These are phyloP conservation scores for Enteromius mattozi DNA, from an alignment of 2,797 vertebrate species.

Conservation along the genomic window DNA sequence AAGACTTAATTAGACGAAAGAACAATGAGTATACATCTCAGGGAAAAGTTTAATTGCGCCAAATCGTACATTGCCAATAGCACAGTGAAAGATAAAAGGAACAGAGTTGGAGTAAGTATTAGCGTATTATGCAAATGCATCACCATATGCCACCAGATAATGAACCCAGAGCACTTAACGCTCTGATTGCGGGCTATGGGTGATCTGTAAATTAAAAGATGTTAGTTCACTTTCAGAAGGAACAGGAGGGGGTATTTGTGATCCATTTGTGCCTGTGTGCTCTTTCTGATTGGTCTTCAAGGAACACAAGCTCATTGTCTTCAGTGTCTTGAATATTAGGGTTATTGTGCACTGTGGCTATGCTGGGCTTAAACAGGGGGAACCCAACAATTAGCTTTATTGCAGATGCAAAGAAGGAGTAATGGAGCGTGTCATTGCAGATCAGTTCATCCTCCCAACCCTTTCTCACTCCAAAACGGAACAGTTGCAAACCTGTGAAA, in stretches of 20 bases:
- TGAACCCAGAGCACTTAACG: slow-evolving; percentile 72
- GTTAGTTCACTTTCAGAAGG: slow-evolving; percentile 58
- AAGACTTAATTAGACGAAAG: slow-evolving; percentile 55
- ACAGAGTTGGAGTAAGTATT: slow-evolving; percentile 58
- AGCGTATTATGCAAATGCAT: slow-evolving; percentile 69
- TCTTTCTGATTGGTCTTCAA: slow-evolving; percentile 70
- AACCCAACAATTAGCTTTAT: slow-evolving; percentile 75
- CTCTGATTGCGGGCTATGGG: slow-evolving; percentile 76
- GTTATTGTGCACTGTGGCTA: slow-evolving; percentile 38
- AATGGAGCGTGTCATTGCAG: slow-evolving; percentile 75
- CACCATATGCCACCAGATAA: slow-evolving; percentile 66
- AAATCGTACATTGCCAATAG: slow-evolving; percentile 56
- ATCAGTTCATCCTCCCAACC: slow-evolving; percentile 65
- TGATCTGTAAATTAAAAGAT: slow-evolving; percentile 75
- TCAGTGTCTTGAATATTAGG: slow-evolving; percentile 55
- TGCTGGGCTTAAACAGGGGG: slow-evolving; percentile 45
- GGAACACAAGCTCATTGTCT: slow-evolving; percentile 58
- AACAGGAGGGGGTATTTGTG: background rate
- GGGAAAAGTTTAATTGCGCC: slow-evolving; percentile 54
- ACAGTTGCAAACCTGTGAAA: slow-evolving; percentile 38
- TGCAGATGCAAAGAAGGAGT: slow-evolving; percentile 73
- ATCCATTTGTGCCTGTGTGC: slow-evolving; percentile 47
- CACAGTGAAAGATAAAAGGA: slow-evolving; percentile 48
- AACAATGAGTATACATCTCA: slow-evolving; percentile 54
- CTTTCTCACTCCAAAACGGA: slow-evolving; percentile 42